Base-by-base conservation (phyloP, 2,113 vertebrate genomes). In the Prunella fulvescens region DNA sequence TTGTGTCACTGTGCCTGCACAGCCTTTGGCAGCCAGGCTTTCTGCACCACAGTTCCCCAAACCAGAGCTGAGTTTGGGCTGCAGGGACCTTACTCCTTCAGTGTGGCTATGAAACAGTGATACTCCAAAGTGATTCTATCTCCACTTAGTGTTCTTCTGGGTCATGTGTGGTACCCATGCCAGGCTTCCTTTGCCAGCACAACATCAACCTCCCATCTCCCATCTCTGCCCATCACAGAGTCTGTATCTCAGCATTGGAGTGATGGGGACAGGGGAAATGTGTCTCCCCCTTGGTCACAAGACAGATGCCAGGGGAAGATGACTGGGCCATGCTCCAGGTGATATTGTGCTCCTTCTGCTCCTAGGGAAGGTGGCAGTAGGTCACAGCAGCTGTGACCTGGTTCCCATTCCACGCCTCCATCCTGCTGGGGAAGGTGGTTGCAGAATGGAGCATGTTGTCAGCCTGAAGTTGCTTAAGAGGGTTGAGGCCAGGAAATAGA, bases 321-420 rank as follows among this genome's bases (percentile, higher is more conserved):
- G 2, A 23, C 39, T 54, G 53, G 23, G 29, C 33, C 25, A 14
- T 0, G 1, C 31, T 74, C 20, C 62, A 29, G 51, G 66, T 93
- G 88, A 82, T 40, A 25, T 76, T 53, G 40, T 85, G 87, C 48
- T 3, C 4, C 74, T 29, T 82, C 81, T 64, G 45, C 19, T 53
- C 61, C 20, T 53, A 20, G 50, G 74, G 45, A 31, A 60, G 25
- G 73, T 79, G 85, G 79, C 85, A 96, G 85, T 80, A 80, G 88
- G 93, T 96, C 90, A 80, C 4, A 6, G 19, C 84, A 61, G 24
- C 66, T 33, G 71, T 95, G 92, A 92, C 92, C 94, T 94, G 54
- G 33, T 92, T 95, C 71, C 64, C 2, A 6, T 90, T 76, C 82
- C 48, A 90, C 9, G 1, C 88, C 40, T 92, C 57, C 4, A 2